Conservation (phyloP, 53 echinoderm and acorn worm species). For the Hippasteria phrygiana region DNA sequence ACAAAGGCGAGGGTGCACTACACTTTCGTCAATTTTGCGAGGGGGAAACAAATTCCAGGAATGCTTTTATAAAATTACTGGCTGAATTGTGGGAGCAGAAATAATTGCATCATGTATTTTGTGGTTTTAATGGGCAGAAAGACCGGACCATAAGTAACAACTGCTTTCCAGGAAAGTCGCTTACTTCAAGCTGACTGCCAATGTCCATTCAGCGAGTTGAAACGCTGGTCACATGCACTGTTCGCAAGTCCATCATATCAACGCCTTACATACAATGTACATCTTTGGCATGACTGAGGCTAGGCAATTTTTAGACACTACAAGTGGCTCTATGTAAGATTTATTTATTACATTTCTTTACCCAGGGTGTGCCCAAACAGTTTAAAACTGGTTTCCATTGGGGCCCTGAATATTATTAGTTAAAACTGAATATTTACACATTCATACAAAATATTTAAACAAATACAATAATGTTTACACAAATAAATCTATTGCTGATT, state of each 20-base stretch:
- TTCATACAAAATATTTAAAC: too few species aligned
- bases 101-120: slow-evolving; percentile 18
- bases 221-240: neutral
- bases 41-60: neutral
- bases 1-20: slow-evolving; percentile 43
- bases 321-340: too few species aligned
- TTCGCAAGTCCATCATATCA: neutral
- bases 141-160: neutral
- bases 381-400: too few species aligned
- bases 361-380: neutral
- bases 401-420: too few species aligned
- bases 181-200: neutral
- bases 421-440: too few species aligned
- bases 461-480: too few species aligned
- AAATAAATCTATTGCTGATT: too few species aligned
- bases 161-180: neutral
- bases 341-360: too few species aligned
- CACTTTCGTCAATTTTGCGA: neutral
- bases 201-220: neutral
- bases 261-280: too few species aligned
- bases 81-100: neutral
- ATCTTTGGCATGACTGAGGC: neutral
- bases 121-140: neutral
- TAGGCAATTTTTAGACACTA: neutral
- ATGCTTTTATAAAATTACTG: neutral